Conservation (phyloP, 2,113 vertebrate genomes). For the Elephas maximus region DNA sequence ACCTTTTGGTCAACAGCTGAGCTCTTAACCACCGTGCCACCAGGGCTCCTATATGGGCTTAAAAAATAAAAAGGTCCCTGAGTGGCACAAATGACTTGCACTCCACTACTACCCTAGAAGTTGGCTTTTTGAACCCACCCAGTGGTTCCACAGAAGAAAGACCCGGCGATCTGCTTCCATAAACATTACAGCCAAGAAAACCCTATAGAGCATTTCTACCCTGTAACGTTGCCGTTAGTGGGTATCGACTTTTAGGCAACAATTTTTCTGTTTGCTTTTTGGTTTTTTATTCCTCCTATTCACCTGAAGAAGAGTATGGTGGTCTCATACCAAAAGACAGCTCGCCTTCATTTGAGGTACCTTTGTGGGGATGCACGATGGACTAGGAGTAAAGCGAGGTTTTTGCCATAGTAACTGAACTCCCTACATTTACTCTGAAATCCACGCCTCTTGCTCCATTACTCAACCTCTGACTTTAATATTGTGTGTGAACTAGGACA, state of each 20-base stretch:
- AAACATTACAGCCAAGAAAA: not conserved
- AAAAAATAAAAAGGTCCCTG: not conserved
- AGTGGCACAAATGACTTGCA: not conserved
- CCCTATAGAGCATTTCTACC: not conserved
- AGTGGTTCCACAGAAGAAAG: not conserved
- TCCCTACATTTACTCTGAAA: not conserved
- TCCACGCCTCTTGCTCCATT: not conserved
- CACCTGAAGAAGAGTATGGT: not conserved
- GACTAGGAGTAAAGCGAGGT: not conserved
- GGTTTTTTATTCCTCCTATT: not conserved
- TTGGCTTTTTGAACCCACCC: not conserved
- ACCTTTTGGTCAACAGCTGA: too few relatives aligned
- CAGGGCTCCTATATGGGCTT: not conserved
- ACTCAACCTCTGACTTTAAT: constrained; percentile 1
- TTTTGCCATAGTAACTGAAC: not conserved
- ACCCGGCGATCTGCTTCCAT: not conserved
- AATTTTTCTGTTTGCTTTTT: not conserved
- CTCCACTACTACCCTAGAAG: not conserved
- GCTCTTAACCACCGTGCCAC: not conserved
- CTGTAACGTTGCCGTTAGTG: not conserved
- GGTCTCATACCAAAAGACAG: not conserved
- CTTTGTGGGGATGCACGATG: not conserved
- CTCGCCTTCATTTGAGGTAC: not conserved
- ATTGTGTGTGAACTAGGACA: not conserved
- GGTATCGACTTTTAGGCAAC: not conserved